phyloP scores from a whole-genome alignment of 1,140 invertebrate genomes.

The Drosophila repleta region DNA sequence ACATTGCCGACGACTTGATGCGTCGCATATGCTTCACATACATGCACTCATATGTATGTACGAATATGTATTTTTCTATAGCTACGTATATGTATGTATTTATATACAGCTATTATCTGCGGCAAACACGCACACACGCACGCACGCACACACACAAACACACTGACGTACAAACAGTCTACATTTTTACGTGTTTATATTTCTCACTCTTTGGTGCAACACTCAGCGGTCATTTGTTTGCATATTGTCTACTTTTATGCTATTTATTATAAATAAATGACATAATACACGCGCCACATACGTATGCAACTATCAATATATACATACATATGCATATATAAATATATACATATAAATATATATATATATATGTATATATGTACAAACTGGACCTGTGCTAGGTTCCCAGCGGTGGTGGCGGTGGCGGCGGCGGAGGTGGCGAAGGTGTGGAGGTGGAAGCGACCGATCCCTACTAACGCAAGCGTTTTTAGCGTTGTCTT shows the following conservation, averaged over 20 bases:
- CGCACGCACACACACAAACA: slow-evolving; percentile 47
- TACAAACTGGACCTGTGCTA: slow-evolving; percentile 65
- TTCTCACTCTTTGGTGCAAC: slow-evolving; percentile 66
- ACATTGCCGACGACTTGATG: slow-evolving; percentile 47
- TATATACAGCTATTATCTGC: slow-evolving; percentile 62
- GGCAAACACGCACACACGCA: slow-evolving; percentile 52
- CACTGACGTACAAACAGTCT: slow-evolving; percentile 60
- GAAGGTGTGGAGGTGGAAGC: slow-evolving; percentile 34
- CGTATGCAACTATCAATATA: slow-evolving; percentile 67
- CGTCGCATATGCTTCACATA: slow-evolving; percentile 56
- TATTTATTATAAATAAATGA: slow-evolving; percentile 78
- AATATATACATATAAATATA: slow-evolving; percentile 29
- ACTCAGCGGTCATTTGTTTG: slow-evolving; percentile 59
- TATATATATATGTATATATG: slow-evolving; percentile 45
- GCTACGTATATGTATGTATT: slow-evolving; percentile 44
- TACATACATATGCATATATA: slow-evolving; percentile 28
- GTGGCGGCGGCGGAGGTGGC: slow-evolving; percentile 11
- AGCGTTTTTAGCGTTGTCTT: slow-evolving; percentile 20
- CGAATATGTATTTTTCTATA: slow-evolving; percentile 36
- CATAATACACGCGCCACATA: slow-evolving; percentile 74
- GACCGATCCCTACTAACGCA: slow-evolving; percentile 43
- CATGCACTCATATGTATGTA: slow-evolving; percentile 21
- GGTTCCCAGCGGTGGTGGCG: slow-evolving; percentile 32
- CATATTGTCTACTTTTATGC: slow-evolving; percentile 58
- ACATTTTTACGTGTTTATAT: slow-evolving; percentile 77